Conservation (phyloP, 2,797 vertebrate genomes). For the Spheniscus humboldti region DNA sequence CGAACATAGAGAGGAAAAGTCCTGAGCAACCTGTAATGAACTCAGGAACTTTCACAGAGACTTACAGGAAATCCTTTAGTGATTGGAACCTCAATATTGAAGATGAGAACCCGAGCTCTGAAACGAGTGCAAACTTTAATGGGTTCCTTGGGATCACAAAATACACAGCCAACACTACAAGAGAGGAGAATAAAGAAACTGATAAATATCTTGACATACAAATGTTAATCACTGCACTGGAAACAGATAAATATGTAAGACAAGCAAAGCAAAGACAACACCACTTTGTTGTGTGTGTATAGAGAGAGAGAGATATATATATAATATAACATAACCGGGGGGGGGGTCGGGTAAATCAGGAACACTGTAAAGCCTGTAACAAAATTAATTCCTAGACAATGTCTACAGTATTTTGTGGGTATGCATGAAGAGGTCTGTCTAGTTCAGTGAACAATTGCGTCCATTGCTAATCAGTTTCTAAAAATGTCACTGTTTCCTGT, state of each 20-base stretch:
- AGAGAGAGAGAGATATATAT: no score
- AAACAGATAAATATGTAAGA: neutral
- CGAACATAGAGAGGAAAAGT: neutral
- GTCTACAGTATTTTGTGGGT: neutral
- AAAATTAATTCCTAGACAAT: conserved; percentile 6
- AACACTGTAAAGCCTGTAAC: neutral
- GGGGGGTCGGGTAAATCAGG: neutral
- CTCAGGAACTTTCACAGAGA: conserved; percentile 10
- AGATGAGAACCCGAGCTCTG: conserved; percentile 91
- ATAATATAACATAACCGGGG: neutral
- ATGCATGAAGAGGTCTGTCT: conserved; percentile 42
- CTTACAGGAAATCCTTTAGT: conserved; percentile 98
- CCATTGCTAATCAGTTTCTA: conserved; percentile 52
- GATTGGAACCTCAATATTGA: conserved; percentile 93
- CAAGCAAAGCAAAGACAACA: neutral
- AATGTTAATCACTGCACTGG: neutral
- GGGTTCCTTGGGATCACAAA: conserved; percentile 92
- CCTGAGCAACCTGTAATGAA: neutral
- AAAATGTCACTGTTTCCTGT: conserved; percentile 58
- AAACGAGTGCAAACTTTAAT: conserved; percentile 91
- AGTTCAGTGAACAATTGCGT: conserved; percentile 39
- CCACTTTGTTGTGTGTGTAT: neutral
- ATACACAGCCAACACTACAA: conserved; percentile 89
- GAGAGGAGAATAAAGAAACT: neutral
- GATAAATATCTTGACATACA: neutral